Conservation (phyloP, 1,140 invertebrate species). For the Lordiphosa mommai region DNA sequence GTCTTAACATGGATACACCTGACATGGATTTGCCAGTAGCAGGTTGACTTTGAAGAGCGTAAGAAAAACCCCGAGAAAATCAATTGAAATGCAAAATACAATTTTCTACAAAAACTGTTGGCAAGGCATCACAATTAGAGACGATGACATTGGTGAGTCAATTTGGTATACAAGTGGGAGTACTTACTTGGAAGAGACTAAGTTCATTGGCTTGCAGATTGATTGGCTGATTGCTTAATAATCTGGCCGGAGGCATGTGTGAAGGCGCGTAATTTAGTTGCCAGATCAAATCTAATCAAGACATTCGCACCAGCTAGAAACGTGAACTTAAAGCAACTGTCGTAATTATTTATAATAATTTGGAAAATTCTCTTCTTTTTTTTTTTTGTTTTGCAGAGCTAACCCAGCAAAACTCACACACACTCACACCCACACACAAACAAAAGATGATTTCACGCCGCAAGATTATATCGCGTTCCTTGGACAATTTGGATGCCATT, state of each 20-base stretch:
- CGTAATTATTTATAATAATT: constrained; percentile 60
- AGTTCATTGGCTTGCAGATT: constrained; percentile 72
- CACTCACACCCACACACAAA: constrained; percentile 32
- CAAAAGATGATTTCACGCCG: constrained; percentile 91
- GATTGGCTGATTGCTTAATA: constrained; percentile 74
- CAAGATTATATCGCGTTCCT: constrained; percentile 92
- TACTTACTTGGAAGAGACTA: not conserved
- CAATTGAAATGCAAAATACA: constrained; percentile 66
- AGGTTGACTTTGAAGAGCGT: constrained; percentile 60
- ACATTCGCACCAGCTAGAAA: constrained; percentile 29
- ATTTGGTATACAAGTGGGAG: constrained; percentile 10
- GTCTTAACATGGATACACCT: constrained; percentile 57
- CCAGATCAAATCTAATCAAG: constrained; percentile 43
- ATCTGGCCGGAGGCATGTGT: constrained; percentile 34
- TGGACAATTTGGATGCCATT: constrained; percentile 91
- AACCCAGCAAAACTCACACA: constrained; percentile 10
- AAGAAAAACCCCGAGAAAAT: constrained; percentile 20
- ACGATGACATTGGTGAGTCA: constrained; percentile 64
- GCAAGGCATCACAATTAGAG: constrained; percentile 53
- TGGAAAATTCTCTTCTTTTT: constrained; percentile 40
- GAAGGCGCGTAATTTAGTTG: constrained; percentile 25
- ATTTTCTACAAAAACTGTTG: constrained; percentile 21
- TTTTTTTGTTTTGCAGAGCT: constrained; percentile 37
- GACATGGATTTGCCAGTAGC: constrained; percentile 51
- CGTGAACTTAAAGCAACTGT: constrained; percentile 15